These are phyloP conservation scores for Megaustenia siamemsis DNA, from an alignment of 2,888 invertebrate genomes.

Conservation along the genomic window DNA sequence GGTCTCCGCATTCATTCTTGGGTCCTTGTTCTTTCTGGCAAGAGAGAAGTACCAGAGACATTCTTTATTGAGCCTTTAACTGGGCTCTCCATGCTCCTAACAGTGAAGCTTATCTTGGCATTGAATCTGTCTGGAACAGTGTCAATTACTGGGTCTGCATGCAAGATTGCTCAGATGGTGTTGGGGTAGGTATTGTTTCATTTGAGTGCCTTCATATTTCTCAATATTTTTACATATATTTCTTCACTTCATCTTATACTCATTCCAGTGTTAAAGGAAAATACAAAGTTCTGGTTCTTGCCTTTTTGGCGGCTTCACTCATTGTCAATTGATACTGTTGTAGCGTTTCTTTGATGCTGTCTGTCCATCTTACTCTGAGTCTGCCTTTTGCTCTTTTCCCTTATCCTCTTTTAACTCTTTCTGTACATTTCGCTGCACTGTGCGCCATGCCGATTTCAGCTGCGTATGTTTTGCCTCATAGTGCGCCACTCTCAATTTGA, in stretches of 20 bases:
- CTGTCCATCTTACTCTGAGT: no score
- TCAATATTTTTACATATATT: no score
- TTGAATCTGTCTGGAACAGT: constrained; percentile 93
- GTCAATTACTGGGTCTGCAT: constrained; percentile 85
- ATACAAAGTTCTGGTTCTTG: not conserved
- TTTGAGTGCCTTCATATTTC: not conserved
- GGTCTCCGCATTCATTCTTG: constrained; percentile 87
- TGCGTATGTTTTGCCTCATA: no score
- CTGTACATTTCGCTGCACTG: no score
- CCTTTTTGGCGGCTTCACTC: no score
- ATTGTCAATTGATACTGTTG: no score
- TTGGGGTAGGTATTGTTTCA: constrained; percentile 68
- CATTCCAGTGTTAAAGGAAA: not conserved
- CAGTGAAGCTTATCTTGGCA: constrained; percentile 85
- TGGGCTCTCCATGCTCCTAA: constrained; percentile 85
- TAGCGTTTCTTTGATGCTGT: no score
- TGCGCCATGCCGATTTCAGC: no score
- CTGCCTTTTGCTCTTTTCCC: no score
- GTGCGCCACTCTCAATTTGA: no score
- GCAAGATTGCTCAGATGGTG: constrained; percentile 80
- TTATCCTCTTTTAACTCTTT: no score
- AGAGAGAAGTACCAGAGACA: constrained; percentile 84
- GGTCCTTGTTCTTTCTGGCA: constrained; percentile 87
- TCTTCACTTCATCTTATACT: not conserved
- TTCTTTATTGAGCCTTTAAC: constrained; percentile 93